Base-by-base conservation (phyloP, 2,888 invertebrate genomes). In the Metalampra italica region DNA sequence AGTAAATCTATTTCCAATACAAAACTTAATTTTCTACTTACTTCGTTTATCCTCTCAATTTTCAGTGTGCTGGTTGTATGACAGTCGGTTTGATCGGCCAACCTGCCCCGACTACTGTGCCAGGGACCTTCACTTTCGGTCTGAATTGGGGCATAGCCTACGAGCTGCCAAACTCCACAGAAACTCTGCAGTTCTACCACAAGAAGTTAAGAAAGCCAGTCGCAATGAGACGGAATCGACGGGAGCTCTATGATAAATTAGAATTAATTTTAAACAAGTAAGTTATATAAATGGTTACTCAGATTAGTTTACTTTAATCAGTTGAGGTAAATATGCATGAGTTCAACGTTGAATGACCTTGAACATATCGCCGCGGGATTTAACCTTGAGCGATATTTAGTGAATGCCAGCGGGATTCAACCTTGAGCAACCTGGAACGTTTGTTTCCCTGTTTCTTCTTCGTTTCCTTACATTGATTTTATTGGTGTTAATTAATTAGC, bases 231-330 rank as follows among this genome's bases (percentile, higher is more conserved):
- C 84, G 94, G 45, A 92, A 91, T 53, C 87, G 94, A 0, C 75
- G 95, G 12, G 92, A 94, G 47, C 80, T 95, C 15, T 95, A 94
- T 69, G 90, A 90, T 46, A 93, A 93, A 65, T 63, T 95, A 47
- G 94, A 94, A 68, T 70, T 90, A 5, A 91, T 93, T 52, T 90
- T 95, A 71, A 91, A 94, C 61, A 92, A 92, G 95, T 95, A 74
- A 90, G 92, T 87, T 39, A 22, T n/a, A n/a, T n/a, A n/a, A n/a
- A n/a, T n/a, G n/a, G n/a, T n/a, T n/a, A n/a, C n/a, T n/a, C n/a
- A n/a, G n/a, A n/a, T n/a, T n/a, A n/a, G n/a, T n/a, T n/a, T n/a
- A n/a, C n/a, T n/a, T n/a, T n/a, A n/a, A n/a, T n/a, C n/a, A n/a
- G n/a, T n/a, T n/a, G n/a, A n/a, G n/a, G n/a, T n/a, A n/a, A n/a